A percentile compares a stretch with the other conserved stretches of the same genome.
These are phyloP conservation scores for Paracyprichromis sp. DNA, from an alignment of 2,113 vertebrate species.

Conservation along the genomic window DNA sequence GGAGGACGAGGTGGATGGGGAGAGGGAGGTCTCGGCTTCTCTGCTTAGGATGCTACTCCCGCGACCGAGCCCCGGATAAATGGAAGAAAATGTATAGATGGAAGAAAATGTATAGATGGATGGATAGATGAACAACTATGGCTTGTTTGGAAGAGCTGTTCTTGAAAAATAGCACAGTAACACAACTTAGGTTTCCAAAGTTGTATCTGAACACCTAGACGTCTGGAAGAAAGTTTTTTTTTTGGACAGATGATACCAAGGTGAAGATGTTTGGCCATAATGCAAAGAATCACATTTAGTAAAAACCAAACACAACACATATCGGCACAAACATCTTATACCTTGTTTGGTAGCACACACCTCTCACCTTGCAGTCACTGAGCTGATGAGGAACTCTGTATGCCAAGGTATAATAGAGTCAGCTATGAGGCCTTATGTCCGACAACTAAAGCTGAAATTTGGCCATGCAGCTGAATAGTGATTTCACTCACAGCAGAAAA, in stretches of 20 bases:
- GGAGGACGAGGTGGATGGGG: neutral
- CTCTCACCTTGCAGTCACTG: neutral
- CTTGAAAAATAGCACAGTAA: neutral
- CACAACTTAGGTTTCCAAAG: neutral
- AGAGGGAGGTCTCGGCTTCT: neutral
- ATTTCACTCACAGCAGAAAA: neutral
- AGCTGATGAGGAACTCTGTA: neutral
- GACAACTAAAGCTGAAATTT: neutral
- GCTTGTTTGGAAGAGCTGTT: neutral
- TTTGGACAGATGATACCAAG: neutral
- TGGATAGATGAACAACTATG: neutral
- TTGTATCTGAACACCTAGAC: accelerated
- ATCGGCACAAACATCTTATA: neutral
- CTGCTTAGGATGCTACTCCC: neutral
- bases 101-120: neutral
- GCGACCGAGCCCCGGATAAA: accelerated
- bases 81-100: neutral
- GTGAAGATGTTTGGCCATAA: neutral
- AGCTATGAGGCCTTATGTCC: neutral
- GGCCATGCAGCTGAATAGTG: accelerated
- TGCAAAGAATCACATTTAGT: neutral
- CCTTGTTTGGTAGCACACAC: neutral
- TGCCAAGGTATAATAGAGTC: neutral
- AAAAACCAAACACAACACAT: neutral
- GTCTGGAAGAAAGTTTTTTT: accelerated